Evolutionary conservation across 2,888 invertebrate species (phyloP).

Genomic region (Micoletzkya japonica): DNA sequence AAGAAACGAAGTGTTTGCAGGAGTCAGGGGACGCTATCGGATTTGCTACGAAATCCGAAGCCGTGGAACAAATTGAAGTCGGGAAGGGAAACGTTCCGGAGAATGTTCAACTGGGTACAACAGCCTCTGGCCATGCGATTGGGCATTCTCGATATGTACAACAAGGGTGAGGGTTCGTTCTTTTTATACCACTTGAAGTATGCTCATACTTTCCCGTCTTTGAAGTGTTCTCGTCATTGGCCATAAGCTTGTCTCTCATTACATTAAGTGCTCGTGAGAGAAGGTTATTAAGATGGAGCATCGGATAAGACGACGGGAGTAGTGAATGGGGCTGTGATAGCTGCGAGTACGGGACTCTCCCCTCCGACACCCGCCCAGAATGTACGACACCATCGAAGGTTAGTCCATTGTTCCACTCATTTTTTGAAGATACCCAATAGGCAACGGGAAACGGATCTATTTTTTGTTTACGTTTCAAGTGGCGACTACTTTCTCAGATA

Average conservation of each 20-base stretch:
- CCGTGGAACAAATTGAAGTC: constrained; percentile 64
- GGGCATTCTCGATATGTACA: constrained; percentile 61
- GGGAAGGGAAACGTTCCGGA: constrained; percentile 63
- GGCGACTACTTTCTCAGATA: no score
- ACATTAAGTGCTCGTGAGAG: background rate
- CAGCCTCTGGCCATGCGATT: constrained; percentile 56
- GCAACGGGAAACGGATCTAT: no score
- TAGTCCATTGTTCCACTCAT: no score
- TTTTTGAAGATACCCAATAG: no score
- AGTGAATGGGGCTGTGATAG: no score
- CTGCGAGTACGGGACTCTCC: constrained; percentile 34
- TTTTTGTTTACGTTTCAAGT: no score
- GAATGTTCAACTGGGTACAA: constrained; percentile 63
- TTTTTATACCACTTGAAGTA: background rate
- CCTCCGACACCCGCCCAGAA: constrained; percentile 62
- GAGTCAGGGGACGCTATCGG: constrained; percentile 63
- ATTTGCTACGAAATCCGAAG: constrained; percentile 63
- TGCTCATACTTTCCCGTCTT: no score
- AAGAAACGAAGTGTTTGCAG: no score
- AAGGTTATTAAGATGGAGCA: no score
- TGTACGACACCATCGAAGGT: constrained; percentile 45
- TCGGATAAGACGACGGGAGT: no score
- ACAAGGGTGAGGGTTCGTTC: constrained; percentile 39
- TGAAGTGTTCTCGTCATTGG: no score
- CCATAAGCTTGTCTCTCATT: no score